Conservation (phyloP, 2,888 invertebrate genomes). For the Creontiades dilutus region DNA sequence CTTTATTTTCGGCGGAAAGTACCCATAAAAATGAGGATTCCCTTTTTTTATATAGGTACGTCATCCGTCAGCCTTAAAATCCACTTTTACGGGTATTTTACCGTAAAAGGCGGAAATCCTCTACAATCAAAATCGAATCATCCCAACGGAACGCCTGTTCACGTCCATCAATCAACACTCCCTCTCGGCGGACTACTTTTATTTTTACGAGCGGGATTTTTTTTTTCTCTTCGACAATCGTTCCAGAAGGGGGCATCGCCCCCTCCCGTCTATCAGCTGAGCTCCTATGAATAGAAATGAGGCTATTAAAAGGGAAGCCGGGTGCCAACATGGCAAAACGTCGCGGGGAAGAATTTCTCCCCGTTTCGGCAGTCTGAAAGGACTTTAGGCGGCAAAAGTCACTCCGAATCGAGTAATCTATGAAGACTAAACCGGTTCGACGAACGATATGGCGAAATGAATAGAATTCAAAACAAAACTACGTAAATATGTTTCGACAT, state of each 20-base stretch:
- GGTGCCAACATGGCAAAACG: neutral
- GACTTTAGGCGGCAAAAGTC: neutral
- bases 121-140: constrained; percentile 31
- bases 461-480: too few species aligned
- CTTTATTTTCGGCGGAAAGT: neutral
- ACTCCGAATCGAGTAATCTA: neutral
- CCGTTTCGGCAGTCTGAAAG: neutral
- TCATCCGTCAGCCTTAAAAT: constrained; percentile 22
- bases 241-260: neutral
- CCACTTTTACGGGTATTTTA: constrained; percentile 10
- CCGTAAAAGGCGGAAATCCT: neutral
- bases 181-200: constrained; percentile 19
- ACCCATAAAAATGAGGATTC: neutral
- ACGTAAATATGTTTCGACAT: too few species aligned
- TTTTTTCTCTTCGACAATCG: neutral
- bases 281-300: constrained; percentile 35
- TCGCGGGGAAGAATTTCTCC: neutral
- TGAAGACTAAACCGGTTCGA: neutral
- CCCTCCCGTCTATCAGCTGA: neutral
- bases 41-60: neutral
- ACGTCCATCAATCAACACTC: neutral
- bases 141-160: neutral
- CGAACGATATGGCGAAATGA: too few species aligned
- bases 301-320: constrained; percentile 9
- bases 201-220: constrained; percentile 11